phyloP scores from a whole-genome alignment of 2,797 vertebrate genomes.

The Poecilia wingei region DNA sequence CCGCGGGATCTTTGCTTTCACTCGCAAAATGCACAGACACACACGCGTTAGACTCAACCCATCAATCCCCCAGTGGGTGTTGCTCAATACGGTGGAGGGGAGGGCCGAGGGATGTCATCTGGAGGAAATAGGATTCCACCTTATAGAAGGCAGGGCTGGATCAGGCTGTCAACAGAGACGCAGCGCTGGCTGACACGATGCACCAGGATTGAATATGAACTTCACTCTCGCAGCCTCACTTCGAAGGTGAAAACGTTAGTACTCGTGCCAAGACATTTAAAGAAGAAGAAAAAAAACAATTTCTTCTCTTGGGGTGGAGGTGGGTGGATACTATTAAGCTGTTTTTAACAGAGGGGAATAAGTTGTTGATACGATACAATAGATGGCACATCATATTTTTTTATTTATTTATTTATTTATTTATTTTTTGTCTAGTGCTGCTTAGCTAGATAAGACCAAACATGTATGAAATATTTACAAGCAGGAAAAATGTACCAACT shows the following conservation, averaged over 20 bases:
- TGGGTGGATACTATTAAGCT: constrained; percentile 38
- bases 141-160: constrained; percentile 27
- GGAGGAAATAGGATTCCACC: constrained; percentile 52
- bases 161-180: constrained; percentile 38
- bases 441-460: constrained; percentile 35
- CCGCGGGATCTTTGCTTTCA: constrained; percentile 36
- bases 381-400: constrained; percentile 40
- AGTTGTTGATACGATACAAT: constrained; percentile 44
- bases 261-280: constrained; percentile 33
- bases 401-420: constrained; percentile 38
- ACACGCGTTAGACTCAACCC: constrained; percentile 26
- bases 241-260: constrained; percentile 32
- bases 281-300: constrained; percentile 30
- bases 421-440: constrained; percentile 21
- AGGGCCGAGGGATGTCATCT: constrained; percentile 46
- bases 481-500: constrained; percentile 31
- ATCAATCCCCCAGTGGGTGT: constrained; percentile 53
- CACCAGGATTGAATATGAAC: constrained; percentile 37
- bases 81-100: constrained; percentile 48
- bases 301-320: constrained; percentile 21
- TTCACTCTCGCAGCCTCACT: constrained; percentile 30
- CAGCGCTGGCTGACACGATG: constrained; percentile 26
- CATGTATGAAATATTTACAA: constrained; percentile 59
- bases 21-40: constrained; percentile 18
- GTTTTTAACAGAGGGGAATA: constrained; percentile 33